Conservation (phyloP, 2,888 invertebrate species). For the Sesamia inferens region DNA sequence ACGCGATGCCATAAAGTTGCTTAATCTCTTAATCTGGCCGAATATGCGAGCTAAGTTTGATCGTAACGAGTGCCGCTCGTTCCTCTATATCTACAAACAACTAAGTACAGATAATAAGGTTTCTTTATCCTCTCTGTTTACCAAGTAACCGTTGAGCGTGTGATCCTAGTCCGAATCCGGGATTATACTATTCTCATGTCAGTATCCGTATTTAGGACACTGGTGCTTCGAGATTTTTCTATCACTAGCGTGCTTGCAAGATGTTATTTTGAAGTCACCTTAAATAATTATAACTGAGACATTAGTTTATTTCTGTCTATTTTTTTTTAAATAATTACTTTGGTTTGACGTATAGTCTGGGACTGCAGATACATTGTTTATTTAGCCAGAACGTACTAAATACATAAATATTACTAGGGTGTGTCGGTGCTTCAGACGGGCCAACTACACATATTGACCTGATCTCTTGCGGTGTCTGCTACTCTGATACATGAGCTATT, state of each 20-base stretch:
- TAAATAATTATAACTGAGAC: no score
- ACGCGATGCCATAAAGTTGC: constrained; percentile 62
- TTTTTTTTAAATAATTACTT: background rate
- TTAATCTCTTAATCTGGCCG: constrained; percentile 70
- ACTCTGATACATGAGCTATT: constrained; percentile 24
- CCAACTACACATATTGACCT: constrained; percentile 20
- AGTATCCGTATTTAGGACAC: background rate
- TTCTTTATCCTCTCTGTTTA: constrained; percentile 26
- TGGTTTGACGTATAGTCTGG: background rate
- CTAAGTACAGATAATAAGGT: constrained; percentile 21
- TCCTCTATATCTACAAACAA: background rate
- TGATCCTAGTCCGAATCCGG: background rate
- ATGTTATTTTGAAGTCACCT: background rate
- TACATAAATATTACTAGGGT: background rate
- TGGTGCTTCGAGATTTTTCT: no score
- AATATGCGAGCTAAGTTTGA: constrained; percentile 68
- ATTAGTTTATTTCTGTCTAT: background rate
- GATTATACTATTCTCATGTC: constrained; percentile 5
- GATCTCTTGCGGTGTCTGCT: constrained; percentile 28
- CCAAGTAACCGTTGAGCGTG: constrained; percentile 16
- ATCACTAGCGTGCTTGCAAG: background rate
- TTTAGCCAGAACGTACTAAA: background rate
- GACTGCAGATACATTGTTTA: background rate
- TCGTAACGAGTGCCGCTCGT: constrained; percentile 40
- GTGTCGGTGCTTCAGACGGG: background rate